A percentile compares a stretch with the other conserved stretches of the same genome.
Evolutionary conservation across 2,113 vertebrate genomes (phyloP).

Genomic region (Peucedramus taeniatus): DNA sequence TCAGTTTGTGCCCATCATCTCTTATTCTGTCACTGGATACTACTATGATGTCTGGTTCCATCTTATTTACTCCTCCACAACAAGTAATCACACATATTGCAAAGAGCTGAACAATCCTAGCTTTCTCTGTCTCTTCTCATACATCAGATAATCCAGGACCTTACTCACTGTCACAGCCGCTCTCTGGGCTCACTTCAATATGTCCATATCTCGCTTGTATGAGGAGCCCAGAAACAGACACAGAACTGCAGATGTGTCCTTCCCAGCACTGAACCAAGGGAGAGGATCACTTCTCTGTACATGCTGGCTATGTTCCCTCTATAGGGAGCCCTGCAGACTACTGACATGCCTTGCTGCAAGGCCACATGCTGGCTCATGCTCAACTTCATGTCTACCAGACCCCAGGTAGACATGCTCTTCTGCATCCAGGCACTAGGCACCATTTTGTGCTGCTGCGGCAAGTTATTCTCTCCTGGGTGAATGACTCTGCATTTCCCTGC

Average conservation of each 20-base stretch:
- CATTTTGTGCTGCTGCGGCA: background rate
- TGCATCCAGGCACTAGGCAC: background rate
- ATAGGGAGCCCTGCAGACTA: background rate
- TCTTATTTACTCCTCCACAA: background rate
- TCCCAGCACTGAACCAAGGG: background rate
- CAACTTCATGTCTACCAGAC: background rate
- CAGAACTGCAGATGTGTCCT: background rate
- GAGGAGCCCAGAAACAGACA: background rate
- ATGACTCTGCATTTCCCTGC: background rate
- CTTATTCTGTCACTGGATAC: background rate
- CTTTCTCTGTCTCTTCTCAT: background rate
- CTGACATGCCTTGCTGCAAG: background rate
- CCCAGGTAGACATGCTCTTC: background rate
- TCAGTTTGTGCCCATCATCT: background rate
- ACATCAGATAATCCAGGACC: background rate
- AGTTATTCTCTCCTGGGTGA: background rate
- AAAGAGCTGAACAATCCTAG: background rate
- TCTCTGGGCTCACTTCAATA: background rate
- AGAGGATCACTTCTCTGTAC: background rate
- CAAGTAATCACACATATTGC: background rate
- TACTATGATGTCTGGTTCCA: background rate
- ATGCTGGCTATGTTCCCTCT: background rate
- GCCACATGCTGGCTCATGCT: background rate
- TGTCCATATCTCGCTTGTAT: background rate
- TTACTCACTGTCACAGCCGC: background rate